Evolutionary conservation across 2,888 invertebrate species (phyloP).

Genomic region (Euphydryas editha): DNA sequence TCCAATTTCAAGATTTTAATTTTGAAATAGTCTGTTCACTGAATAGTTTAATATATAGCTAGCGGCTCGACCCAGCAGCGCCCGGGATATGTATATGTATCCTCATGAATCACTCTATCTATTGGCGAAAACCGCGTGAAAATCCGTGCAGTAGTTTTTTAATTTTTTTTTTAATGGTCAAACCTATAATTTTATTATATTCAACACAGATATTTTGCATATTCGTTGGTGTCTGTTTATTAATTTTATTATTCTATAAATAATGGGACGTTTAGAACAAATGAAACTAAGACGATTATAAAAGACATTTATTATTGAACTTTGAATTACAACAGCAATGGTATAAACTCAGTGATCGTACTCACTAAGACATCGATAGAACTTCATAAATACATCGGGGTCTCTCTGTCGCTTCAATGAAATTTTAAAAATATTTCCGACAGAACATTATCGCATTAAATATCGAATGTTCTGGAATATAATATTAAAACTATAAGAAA

Average conservation of each 20-base stretch:
- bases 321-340: constrained; percentile 68
- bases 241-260: not conserved
- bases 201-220: too few relatives aligned
- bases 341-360: constrained; percentile 55
- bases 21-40: too few relatives aligned
- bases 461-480: constrained; percentile 9
- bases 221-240: too few relatives aligned
- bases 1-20: too few relatives aligned
- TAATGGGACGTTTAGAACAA: not conserved
- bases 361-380: constrained; percentile 25
- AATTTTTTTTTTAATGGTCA: too few relatives aligned
- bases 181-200: too few relatives aligned
- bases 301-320: constrained; percentile 76
- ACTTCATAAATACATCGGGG: constrained; percentile 24
- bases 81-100: too few relatives aligned
- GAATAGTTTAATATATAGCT: too few relatives aligned
- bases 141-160: too few relatives aligned
- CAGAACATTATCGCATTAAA: constrained; percentile 10
- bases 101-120: too few relatives aligned
- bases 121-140: too few relatives aligned
- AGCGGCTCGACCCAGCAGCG: too few relatives aligned
- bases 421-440: constrained; percentile 9
- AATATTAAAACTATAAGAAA: constrained; percentile 22
- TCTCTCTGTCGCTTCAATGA: constrained; percentile 25
- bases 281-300: constrained; percentile 43